These are phyloP conservation scores for Falco rusticolus DNA, from an alignment of 2,797 vertebrate species.

Conservation along the genomic window DNA sequence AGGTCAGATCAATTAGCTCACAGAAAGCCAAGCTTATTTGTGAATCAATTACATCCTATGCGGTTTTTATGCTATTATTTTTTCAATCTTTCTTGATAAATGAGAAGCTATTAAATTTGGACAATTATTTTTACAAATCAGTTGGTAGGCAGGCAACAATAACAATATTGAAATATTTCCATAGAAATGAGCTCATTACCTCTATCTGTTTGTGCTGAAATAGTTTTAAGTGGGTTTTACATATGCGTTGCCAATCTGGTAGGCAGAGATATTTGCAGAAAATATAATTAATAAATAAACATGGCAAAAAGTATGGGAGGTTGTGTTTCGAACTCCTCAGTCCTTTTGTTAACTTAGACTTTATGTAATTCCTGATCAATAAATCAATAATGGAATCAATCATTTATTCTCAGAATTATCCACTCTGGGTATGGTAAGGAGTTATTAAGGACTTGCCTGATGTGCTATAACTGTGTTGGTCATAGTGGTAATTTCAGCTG, in stretches of 20 bases:
- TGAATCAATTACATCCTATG: not conserved
- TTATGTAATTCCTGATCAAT: not conserved
- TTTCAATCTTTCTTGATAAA: conserved; percentile 26
- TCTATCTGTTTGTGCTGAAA: conserved; percentile 15
- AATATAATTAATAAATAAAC: not conserved
- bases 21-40: not conserved
- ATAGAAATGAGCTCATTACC: conserved; percentile 49
- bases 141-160: not conserved
- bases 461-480: not conserved
- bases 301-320: not conserved
- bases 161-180: conserved; percentile 33
- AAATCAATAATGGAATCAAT: not conserved
- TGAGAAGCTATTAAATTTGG: conserved; percentile 29
- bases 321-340: not conserved
- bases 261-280: not conserved
- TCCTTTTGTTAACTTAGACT: not conserved
- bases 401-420: not conserved
- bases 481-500: not conserved
- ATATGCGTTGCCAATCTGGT: not conserved
- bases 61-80: not conserved
- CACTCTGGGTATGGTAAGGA: not conserved
- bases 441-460: not conserved
- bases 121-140: conserved; percentile 40
- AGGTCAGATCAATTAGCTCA: not conserved
- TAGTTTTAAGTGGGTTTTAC: conserved; percentile 8